Evolutionary conservation across 2,888 invertebrate genomes (phyloP).

Genomic region (Epinotia nisella): DNA sequence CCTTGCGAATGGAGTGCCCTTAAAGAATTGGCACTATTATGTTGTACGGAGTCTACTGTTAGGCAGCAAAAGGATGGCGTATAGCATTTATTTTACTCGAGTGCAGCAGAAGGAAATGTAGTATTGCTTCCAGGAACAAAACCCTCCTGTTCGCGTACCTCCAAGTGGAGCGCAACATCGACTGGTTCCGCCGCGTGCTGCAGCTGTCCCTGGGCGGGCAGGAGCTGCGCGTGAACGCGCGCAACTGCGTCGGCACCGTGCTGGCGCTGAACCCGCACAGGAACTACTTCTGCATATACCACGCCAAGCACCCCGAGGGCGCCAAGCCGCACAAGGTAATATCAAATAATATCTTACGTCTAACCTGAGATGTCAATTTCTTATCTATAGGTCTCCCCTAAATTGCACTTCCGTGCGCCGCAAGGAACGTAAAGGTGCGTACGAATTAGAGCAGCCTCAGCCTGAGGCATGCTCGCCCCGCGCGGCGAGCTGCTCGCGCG

Average conservation of each 20-base stretch:
- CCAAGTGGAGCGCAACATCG: constrained; percentile 95
- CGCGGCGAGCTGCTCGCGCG: too few relatives aligned
- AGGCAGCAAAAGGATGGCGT: too few relatives aligned
- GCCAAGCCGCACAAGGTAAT: constrained; percentile 86
- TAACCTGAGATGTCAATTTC: too few relatives aligned
- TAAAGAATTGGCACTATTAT: background rate
- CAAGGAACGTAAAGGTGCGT: background rate
- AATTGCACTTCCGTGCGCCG: too few relatives aligned
- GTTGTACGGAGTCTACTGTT: too few relatives aligned
- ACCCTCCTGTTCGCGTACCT: constrained; percentile 97
- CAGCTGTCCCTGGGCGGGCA: constrained; percentile 93
- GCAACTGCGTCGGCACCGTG: constrained; percentile 98
- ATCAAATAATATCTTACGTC: too few relatives aligned
- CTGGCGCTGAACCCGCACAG: constrained; percentile 97
- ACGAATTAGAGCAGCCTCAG: too few relatives aligned
- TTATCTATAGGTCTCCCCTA: background rate
- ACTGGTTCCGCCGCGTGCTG: constrained; percentile 96
- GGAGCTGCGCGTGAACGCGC: constrained; percentile 95
- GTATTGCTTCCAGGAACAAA: too few relatives aligned
- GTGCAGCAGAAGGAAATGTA: too few relatives aligned
- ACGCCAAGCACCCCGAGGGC: constrained; percentile 96
- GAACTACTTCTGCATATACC: constrained; percentile 99
- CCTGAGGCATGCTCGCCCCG: too few relatives aligned
- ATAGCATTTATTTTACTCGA: too few relatives aligned
- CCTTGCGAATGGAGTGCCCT: background rate